A percentile compares a stretch with the other conserved stretches of the same genome.
Evolutionary conservation across 2,888 invertebrate species (phyloP).

Genomic region (Apamea epomidion): DNA sequence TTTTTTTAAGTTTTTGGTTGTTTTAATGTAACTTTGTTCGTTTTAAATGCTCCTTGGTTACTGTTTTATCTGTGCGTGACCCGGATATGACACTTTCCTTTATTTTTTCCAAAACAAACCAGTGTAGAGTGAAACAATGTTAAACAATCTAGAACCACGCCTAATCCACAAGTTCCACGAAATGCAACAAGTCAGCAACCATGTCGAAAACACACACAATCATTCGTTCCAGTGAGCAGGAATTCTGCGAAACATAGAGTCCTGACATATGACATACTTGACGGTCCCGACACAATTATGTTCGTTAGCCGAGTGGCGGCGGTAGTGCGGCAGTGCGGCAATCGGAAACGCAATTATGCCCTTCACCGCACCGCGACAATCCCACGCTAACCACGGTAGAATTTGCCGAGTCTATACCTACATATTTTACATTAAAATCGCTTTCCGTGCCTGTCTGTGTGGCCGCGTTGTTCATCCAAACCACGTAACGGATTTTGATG

Average conservation of each 20-base stretch:
- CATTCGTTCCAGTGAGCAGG: not conserved
- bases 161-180: not conserved
- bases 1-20: too few species aligned
- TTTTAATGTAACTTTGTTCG: too few species aligned
- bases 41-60: too few species aligned
- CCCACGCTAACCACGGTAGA: not conserved
- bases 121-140: not conserved
- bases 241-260: not conserved
- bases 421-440: not conserved
- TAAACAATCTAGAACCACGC: too few species aligned
- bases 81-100: too few species aligned
- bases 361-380: not conserved
- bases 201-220: not conserved
- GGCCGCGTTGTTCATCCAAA: not conserved
- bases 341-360: conserved; percentile 39
- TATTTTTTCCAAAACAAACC: too few species aligned
- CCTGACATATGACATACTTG: not conserved
- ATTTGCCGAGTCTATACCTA: not conserved
- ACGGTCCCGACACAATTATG: conserved; percentile 24
- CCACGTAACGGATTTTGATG: not conserved
- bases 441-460: not conserved
- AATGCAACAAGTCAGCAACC: conserved; percentile 11
- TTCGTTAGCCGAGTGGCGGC: conserved; percentile 2
- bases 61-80: too few species aligned
- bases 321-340: not conserved